These are phyloP conservation scores for Zootermopsis nevadensis DNA, from an alignment of 2,888 invertebrate species.

Conservation along the genomic window DNA sequence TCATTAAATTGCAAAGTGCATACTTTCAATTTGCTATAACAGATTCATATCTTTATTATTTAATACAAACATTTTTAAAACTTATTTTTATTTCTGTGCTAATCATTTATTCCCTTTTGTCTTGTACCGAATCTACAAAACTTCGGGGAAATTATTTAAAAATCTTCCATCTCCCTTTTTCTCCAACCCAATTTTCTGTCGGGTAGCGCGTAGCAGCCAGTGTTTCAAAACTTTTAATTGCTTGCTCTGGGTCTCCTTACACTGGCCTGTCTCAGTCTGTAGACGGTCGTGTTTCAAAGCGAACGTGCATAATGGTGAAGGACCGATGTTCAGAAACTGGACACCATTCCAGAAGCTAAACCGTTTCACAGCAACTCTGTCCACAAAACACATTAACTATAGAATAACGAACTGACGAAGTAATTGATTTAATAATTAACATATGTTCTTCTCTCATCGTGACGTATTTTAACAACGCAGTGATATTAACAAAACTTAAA, in stretches of 20 bases:
- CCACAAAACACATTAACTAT: too few relatives aligned
- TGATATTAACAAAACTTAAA: too few relatives aligned
- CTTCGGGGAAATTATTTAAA: conserved; percentile 5
- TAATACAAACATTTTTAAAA: not conserved
- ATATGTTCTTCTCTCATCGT: too few relatives aligned
- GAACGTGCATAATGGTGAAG: not conserved
- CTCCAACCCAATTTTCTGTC: not conserved
- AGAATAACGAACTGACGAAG: too few relatives aligned
- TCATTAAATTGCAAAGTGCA: not conserved
- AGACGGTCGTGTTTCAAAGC: not conserved
- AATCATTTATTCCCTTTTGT: not conserved
- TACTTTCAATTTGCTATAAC: not conserved
- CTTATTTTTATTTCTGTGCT: conserved; percentile 2
- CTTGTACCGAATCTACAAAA: not conserved
- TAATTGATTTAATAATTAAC: too few relatives aligned
- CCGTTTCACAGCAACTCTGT: too few relatives aligned
- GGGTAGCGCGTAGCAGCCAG: not conserved
- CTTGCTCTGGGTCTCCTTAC: not conserved
- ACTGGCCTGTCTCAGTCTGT: not conserved
- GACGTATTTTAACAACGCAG: too few relatives aligned
- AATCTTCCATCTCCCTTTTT: not conserved
- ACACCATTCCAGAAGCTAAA: too few relatives aligned
- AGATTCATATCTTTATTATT: not conserved
- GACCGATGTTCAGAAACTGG: too few relatives aligned
- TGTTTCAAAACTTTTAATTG: conserved; percentile 3